A percentile compares a stretch with the other conserved stretches of the same genome.
These are phyloP conservation scores for Sparus aurata DNA, from an alignment of 2,797 vertebrate species.

Conservation along the genomic window DNA sequence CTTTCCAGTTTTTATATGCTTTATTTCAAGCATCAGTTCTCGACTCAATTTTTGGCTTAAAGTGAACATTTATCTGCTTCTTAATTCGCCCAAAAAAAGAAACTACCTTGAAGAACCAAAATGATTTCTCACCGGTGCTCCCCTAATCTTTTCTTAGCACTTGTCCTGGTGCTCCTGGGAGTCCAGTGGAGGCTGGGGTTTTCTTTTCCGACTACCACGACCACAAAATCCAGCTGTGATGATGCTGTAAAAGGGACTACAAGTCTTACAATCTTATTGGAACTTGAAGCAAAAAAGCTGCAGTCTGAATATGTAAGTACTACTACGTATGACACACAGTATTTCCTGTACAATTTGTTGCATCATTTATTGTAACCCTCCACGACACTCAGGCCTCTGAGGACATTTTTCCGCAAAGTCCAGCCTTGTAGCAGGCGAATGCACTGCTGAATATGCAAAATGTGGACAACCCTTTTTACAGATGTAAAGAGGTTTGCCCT, in stretches of 20 bases:
- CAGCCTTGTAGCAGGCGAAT: neutral
- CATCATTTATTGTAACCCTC: neutral
- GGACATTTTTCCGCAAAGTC: neutral
- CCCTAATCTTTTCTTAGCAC: constrained; percentile 32
- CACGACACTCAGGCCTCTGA: neutral
- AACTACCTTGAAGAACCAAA: neutral
- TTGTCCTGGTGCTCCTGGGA: constrained; percentile 47
- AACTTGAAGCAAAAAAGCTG: rapidly evolving
- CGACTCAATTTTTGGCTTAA: neutral
- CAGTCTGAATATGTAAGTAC: constrained; percentile 54
- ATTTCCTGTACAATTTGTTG: neutral
- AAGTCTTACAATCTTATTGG: rapidly evolving
- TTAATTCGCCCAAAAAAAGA: neutral
- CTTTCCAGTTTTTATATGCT: neutral
- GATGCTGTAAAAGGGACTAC: rapidly evolving
- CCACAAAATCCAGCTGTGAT: rapidly evolving
- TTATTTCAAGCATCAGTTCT: neutral
- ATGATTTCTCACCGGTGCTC: neutral
- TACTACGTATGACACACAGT: no score
- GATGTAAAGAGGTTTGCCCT: neutral
- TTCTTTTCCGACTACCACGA: neutral
- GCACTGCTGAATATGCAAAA: neutral
- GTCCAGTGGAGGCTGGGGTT: neutral
- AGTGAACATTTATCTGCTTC: neutral
- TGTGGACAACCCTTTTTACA: neutral